Base-by-base conservation (phyloP, 2,888 invertebrate species). In the Vanessa cardui region DNA sequence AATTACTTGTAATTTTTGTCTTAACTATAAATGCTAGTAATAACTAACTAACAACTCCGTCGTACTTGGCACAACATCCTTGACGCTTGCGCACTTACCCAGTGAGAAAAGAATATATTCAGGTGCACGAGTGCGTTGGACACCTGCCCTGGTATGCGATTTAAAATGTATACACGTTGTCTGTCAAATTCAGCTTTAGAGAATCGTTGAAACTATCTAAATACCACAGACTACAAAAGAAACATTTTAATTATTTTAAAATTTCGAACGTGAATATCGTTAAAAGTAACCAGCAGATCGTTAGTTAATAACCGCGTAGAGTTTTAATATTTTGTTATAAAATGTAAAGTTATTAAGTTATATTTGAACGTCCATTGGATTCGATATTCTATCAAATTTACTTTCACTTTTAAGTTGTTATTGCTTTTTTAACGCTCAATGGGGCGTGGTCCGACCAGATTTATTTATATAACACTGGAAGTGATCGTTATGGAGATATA, bases 401-500 rank as follows among this genome's bases (percentile, higher is more conserved):
- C 68, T 69, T 71, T 71, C 68, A 54, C 68, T 39, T 62, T n/a
- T 9, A 62, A 46, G 54, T 44, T 26, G 21, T 49, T 59, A 56
- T 58, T 58, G 59, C 58, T 62, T 68, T 68, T 67, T 46, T 45
- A 64, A 31, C 39, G 12, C 15, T 47, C 31, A 61, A 39, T 45
- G 61, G n/a, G 71, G 71, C 66, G 69, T 69, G 71, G 64, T 47
- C 15, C 64, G 31, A 64, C 26, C 15, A 58, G 58, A 58, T 66
- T 66, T 66, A 66, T 71, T 71, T 69, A 69, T 69, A 66, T 71
- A 71, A 69, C 56, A 31, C 18, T 31, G 47, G 58, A 45, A 58
- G 16, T n/a, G n/a, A 44, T 62, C 20, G 64, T 54, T 39, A 67
- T 52, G 62, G 15, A 8, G 16, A 31, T 59, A 68, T 58, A 64